Evolutionary conservation across 2,113 vertebrate genomes (phyloP).

Genomic region (Sprattus sprattus): DNA sequence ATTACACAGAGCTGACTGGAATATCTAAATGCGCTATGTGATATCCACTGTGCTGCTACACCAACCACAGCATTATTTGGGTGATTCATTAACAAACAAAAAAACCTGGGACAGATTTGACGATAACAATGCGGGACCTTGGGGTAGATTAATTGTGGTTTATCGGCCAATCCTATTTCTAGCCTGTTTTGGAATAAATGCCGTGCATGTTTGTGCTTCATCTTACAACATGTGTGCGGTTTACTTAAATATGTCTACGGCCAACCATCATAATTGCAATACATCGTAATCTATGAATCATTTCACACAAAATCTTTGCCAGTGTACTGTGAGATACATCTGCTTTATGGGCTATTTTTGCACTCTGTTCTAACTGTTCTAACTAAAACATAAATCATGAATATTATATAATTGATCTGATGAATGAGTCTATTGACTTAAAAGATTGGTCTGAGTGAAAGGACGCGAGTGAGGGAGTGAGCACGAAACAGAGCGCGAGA

Average conservation of each 20-base stretch:
- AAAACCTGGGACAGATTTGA: neutral
- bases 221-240: neutral
- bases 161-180: neutral
- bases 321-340: neutral
- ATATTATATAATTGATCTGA: neutral
- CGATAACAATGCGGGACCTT: neutral
- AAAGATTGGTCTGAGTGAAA: neutral
- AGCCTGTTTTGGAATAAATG: neutral
- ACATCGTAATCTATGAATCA: neutral
- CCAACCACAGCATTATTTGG: neutral
- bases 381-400: neutral
- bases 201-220: neutral
- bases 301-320: neutral
- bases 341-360: neutral
- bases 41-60: neutral
- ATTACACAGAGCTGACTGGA: constrained; percentile 11
- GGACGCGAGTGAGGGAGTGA: neutral
- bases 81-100: neutral
- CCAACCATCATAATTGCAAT: neutral
- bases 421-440: neutral
- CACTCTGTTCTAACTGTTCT: neutral
- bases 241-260: neutral
- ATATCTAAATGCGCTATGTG: constrained; percentile 12
- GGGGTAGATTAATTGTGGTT: neutral
- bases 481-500: neutral